Evolutionary conservation across 2,797 vertebrate species (phyloP), one percentile per base, ranked within the genome.

Genomic region (Bradypodion pumilum): DNA sequence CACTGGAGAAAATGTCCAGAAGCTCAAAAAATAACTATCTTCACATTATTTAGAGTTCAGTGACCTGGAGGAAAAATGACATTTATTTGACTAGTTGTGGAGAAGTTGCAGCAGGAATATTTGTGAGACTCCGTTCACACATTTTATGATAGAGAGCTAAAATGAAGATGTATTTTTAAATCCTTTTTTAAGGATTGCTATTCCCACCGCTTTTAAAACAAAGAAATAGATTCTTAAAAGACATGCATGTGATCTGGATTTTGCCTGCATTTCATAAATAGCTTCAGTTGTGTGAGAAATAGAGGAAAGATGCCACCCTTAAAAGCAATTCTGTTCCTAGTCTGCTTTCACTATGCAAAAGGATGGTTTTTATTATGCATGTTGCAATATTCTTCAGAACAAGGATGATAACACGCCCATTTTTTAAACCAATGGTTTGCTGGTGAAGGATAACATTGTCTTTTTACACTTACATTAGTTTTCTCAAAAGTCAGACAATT

Each of bases 401-500:
- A 85, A 40, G 59, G 68, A 6, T 7, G 44, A 49, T 49, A 82
- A 76, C 83, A 85, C 49, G 74, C 59, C 42, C n/a, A 52, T 76
- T 2, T 62, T n/a, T 46, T 16, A 49, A 46, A 27, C 60, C 68
- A 85, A 44, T 74, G 80, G 27, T 46, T 80, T 70, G 25, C 49
- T 63, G 68, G 80, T 1, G 16, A 77, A 66, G 9, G 42, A 52
- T 49, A 86, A 46, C 86, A 78, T 78, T 8, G 3, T 77, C 21
- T 46, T 37, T 15, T 88, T 42, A 37, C 32, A 49, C 5, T 79
- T 86, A 76, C 72, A 59, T 29, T 63, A 68, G 44, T 82, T 87
- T 0, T 1, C 44, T 87, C 77, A 29, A 7, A 77, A 56, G 29
- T 70, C 40, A 79, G 21, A 19, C 35, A 25, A 21, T 16, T 27